These are phyloP conservation scores for Gila robusta DNA, from an alignment of 2,797 vertebrate genomes.

Conservation along the genomic window DNA sequence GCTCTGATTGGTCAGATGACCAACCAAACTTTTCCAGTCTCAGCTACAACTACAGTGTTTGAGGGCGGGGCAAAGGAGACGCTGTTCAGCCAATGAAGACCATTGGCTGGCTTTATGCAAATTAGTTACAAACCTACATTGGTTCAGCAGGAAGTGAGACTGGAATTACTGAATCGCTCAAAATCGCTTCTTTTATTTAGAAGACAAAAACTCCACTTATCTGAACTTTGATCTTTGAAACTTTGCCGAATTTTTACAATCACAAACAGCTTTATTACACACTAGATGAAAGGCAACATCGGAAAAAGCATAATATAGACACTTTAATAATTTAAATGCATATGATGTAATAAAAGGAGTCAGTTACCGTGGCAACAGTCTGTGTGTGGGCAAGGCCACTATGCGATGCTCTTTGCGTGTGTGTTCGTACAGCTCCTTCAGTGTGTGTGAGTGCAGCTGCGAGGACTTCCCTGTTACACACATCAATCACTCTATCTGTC, in stretches of 20 bases:
- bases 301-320: background rate
- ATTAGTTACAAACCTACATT: background rate
- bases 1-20: too few relatives aligned
- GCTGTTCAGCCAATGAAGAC: background rate
- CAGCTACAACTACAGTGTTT: background rate
- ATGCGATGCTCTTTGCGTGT: constrained; percentile 83
- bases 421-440: constrained; percentile 88
- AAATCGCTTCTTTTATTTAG: background rate
- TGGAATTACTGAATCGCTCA: background rate
- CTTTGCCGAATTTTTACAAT: background rate
- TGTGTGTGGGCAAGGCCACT: constrained; percentile 84
- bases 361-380: constrained; percentile 85
- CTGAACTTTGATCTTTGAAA: background rate
- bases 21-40: too few relatives aligned
- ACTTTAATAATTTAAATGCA: background rate
- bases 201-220: background rate
- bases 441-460: constrained; percentile 88
- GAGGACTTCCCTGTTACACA: constrained; percentile 84
- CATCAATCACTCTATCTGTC: background rate
- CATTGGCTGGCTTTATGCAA: background rate
- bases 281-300: background rate
- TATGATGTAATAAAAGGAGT: background rate
- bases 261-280: background rate
- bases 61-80: background rate
- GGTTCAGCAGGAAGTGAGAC: background rate